Evolutionary conservation across 23 tunicate genomes (phyloP), one percentile per base, ranked within the genome.

Genomic region (Styela plicata): DNA sequence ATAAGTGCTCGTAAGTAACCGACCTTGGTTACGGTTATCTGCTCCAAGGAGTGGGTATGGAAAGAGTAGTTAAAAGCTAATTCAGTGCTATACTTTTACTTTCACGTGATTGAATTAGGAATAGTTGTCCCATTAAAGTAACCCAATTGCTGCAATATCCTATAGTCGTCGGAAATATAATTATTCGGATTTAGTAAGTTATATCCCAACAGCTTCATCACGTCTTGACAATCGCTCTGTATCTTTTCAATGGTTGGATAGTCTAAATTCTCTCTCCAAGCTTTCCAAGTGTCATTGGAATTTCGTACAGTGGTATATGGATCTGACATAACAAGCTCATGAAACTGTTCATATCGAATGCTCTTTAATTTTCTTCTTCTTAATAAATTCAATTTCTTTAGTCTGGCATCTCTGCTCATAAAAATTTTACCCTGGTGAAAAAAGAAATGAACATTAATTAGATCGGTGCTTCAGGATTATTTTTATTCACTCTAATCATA

Each of bases 121-220:
- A 44, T 7, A 7, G 57, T 44, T 24, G 7, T 65, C 19, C 17
- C 70, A 65, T 65, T 18, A 65, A 65, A 65, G 3, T 10, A 27
- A 25, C 17, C 70, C 19, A 65, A 65, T 65, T 10, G 70, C 10
- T 65, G 13, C 19, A 65, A 27, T 24, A 65, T 25, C 29, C 31
- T 5, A 7, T 3, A 24, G 17, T 65, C 70, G 31, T 5, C 31
- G 3, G 17, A 24, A 3, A 5, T 5, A 3, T 24, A 5, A 18
- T 10, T 65, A 5, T 65, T 18, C 17, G 57, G 57, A 44, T 65
- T 3, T 22, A 75, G 3, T 16, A 75, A 32, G 3, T 36, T 36
- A 75, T 75, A 75, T 5, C 80, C 80, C 20, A 75, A 52, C 22
- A 75, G 26, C 25, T 75, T 52, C 80, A 75, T 75, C 10, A 75